These are phyloP conservation scores for Teleopsis dalmanni DNA, from an alignment of 1,140 invertebrate genomes.

Conservation along the genomic window DNA sequence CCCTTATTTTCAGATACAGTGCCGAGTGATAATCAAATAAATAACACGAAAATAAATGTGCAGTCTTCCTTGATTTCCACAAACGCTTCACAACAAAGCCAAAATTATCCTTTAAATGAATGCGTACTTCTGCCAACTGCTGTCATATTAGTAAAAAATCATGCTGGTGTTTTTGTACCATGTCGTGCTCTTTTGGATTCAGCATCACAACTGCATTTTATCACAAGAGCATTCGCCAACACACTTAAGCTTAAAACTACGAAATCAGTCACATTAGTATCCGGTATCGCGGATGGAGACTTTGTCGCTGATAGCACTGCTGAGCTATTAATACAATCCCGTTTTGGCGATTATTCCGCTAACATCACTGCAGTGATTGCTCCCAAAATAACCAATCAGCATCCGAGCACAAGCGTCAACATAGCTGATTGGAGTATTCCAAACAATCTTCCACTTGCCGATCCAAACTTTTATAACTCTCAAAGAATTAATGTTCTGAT, in stretches of 20 bases:
- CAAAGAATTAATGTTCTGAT: conserved; percentile 1
- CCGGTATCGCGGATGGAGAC: neutral
- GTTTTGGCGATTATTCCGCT: neutral
- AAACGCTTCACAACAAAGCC: no score
- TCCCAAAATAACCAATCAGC: conserved; percentile 4
- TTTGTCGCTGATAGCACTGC: neutral
- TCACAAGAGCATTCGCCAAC: neutral
- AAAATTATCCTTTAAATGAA: no score
- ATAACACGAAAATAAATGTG: no score
- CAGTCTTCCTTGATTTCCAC: no score
- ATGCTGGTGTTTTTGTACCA: neutral
- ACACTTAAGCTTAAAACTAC: neutral
- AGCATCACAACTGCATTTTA: conserved; percentile 2
- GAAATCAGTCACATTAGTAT: neutral
- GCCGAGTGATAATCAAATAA: no score
- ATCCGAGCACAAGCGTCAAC: neutral
- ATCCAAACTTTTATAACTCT: conserved; percentile 2
- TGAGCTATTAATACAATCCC: neutral
- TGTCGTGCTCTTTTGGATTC: conserved; percentile 7
- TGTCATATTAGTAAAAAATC: conserved; percentile 2
- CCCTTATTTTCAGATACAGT: no score
- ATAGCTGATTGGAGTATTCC: neutral
- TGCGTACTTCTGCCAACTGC: neutral
- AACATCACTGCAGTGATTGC: neutral
- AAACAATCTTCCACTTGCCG: neutral